These are phyloP conservation scores for Papilio helenus DNA, from an alignment of 1,140 invertebrate species.

Conservation along the genomic window DNA sequence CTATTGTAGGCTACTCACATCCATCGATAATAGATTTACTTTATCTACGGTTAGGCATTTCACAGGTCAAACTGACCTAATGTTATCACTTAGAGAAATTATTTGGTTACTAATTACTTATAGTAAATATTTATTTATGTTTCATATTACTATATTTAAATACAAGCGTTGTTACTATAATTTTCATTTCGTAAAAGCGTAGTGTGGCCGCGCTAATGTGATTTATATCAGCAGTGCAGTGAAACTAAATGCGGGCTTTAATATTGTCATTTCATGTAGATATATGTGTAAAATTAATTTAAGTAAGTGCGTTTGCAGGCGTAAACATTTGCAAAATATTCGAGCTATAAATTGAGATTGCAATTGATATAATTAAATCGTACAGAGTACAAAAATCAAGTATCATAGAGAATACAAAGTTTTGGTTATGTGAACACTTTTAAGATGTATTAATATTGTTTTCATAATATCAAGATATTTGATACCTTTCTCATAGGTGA, in stretches of 20 bases:
- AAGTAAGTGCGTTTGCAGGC: neutral
- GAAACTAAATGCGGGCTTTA: slow-evolving; percentile 9
- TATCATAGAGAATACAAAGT: too few relatives aligned
- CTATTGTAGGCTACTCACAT: too few relatives aligned
- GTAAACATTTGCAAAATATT: slow-evolving; percentile 1
- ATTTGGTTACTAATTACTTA: neutral
- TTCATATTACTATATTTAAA: neutral
- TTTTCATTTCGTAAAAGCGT: slow-evolving; percentile 1
- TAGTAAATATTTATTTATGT: neutral
- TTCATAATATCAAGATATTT: neutral
- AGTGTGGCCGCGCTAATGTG: slow-evolving; percentile 18
- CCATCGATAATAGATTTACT: too few relatives aligned
- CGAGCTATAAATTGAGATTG: neutral
- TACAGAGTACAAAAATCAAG: too few relatives aligned
- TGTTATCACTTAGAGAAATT: neutral
- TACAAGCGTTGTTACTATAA: neutral
- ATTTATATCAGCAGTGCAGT: slow-evolving; percentile 20
- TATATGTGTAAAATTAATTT: slow-evolving; percentile 13
- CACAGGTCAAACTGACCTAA: too few relatives aligned
- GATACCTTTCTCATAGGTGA: neutral
- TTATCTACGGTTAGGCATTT: too few relatives aligned
- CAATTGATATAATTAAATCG: neutral
- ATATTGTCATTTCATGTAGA: slow-evolving; percentile 7
- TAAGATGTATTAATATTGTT: neutral
- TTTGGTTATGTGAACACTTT: neutral